Conservation (phyloP, 2,113 vertebrate genomes). For the Onychorhynchus coronatus region DNA sequence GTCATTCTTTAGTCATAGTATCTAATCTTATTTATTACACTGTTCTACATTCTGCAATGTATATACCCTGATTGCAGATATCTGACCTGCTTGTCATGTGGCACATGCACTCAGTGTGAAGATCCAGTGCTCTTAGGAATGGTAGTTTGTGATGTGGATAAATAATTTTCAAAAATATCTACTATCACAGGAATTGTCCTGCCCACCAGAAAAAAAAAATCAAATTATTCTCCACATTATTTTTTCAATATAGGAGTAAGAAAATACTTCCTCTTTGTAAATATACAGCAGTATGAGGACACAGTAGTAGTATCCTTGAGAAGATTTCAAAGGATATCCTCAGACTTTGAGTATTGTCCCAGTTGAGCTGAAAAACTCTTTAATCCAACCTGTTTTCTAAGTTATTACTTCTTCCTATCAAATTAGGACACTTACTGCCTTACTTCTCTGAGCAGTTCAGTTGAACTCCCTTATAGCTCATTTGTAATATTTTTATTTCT, state of each 20-base stretch:
- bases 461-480: neutral
- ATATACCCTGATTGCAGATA: neutral
- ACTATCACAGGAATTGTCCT: neutral
- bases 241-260: neutral
- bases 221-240: neutral
- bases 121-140: neutral
- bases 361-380: neutral
- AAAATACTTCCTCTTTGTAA: neutral
- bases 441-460: neutral
- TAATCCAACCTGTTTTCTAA: neutral
- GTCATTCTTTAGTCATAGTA: neutral
- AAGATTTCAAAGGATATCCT: neutral
- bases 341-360: neutral
- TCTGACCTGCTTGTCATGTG: neutral
- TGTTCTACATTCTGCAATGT: neutral
- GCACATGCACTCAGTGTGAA: neutral
- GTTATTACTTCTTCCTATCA: neutral
- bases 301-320: neutral
- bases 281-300: neutral
- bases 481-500: neutral
- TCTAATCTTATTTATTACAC: neutral
- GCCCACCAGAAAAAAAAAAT: neutral
- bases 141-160: neutral
- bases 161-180: neutral
- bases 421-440: neutral